phyloP scores from a whole-genome alignment of 2,797 vertebrate species.

The Anguilla obscura region DNA sequence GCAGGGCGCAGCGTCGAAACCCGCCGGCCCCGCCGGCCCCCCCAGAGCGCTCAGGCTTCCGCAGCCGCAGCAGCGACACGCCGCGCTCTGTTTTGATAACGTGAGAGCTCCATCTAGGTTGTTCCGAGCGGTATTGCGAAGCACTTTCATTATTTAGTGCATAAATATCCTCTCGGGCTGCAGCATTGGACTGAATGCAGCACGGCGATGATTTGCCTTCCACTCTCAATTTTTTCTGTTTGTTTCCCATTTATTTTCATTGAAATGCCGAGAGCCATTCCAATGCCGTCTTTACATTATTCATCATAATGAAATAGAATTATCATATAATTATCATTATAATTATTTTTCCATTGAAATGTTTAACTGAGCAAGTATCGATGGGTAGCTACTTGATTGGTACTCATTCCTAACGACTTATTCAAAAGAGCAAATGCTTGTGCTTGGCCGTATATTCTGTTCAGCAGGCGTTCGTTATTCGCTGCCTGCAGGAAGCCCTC shows the following conservation, averaged over 20 bases:
- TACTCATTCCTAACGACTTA: conserved; percentile 58
- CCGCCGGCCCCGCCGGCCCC: not conserved
- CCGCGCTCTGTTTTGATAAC: conserved; percentile 75
- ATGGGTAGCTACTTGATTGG: conserved; percentile 73
- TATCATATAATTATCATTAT: conserved; percentile 65
- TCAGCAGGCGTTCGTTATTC: not conserved
- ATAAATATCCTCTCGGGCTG: conserved; percentile 39
- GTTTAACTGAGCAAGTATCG: conserved; percentile 71
- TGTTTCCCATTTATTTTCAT: not conserved
- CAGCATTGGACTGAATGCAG: not conserved
- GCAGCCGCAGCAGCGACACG: conserved; percentile 64
- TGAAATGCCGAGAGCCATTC: not conserved
- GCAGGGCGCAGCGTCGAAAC: not conserved
- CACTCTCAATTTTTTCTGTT: not conserved
- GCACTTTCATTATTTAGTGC: conserved; percentile 53
- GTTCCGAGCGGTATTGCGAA: conserved; percentile 73
- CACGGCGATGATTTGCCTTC: not conserved
- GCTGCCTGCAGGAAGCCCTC: not conserved
- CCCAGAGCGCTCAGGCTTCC: not conserved
- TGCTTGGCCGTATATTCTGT: conserved; percentile 44
- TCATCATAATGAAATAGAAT: conserved; percentile 24
- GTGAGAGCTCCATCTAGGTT: conserved; percentile 83
- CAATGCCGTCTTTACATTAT: not conserved
- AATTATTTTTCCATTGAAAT: conserved; percentile 68
- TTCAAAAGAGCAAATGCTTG: conserved; percentile 70